Evolutionary conservation across 2,797 vertebrate species (phyloP).

Genomic region (Hylomyscus alleni): DNA sequence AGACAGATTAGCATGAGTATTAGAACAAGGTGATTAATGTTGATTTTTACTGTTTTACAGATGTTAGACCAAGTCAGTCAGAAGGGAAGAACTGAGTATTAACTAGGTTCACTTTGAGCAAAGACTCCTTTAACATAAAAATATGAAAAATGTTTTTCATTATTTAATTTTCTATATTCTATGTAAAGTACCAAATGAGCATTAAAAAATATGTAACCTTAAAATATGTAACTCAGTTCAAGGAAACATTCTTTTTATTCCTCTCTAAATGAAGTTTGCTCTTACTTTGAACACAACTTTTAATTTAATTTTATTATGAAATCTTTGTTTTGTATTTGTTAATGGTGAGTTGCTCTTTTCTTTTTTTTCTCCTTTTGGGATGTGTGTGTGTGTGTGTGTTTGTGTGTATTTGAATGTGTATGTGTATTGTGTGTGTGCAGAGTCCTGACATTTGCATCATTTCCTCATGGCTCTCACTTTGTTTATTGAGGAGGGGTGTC

Average conservation of each 20-base stretch:
- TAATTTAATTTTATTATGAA: conserved; percentile 53
- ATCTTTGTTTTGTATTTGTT: conserved; percentile 55
- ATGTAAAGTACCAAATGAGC: conserved; percentile 41
- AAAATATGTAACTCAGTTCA: conserved; percentile 32
- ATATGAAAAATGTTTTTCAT: conserved; percentile 2
- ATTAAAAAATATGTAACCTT: not conserved
- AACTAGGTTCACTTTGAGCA: conserved; percentile 51
- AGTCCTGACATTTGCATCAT: not conserved
- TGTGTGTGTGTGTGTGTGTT: not conserved
- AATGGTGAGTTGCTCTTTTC: conserved; percentile 23
- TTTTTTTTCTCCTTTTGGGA: not conserved
- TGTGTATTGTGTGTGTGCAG: not conserved
- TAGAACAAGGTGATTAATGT: conserved; percentile 4
- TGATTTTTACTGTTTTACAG: not conserved
- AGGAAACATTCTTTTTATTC: conserved; percentile 13
- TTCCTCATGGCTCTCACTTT: no score
- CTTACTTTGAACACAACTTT: conserved; percentile 30
- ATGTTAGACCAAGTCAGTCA: not conserved
- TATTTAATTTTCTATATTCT: not conserved
- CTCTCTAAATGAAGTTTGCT: conserved; percentile 38
- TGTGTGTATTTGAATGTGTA: not conserved
- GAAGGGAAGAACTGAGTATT: conserved; percentile 44
- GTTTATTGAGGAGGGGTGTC: not conserved
- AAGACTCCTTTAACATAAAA: conserved; percentile 58
- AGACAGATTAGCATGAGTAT: not conserved